Conservation (phyloP, 2,113 vertebrate species). For the Urocolius indicus region DNA sequence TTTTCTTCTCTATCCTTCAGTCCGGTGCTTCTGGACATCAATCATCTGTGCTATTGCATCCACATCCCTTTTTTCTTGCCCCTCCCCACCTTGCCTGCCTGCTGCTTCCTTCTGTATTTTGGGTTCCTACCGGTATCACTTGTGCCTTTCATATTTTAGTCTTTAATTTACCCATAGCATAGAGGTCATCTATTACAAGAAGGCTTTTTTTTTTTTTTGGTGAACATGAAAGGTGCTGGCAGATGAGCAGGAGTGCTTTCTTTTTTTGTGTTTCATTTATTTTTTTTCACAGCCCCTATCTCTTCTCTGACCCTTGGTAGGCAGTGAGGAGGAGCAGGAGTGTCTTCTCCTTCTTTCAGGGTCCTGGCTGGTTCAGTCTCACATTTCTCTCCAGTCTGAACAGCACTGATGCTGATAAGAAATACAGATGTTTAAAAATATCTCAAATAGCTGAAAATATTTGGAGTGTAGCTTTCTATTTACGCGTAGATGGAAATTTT, state of each 20-base stretch:
- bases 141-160: not conserved
- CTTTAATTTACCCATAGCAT: not conserved
- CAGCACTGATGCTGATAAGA: not conserved
- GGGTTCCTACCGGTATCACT: not conserved
- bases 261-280: not conserved
- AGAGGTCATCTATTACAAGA: not conserved
- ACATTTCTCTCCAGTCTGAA: not conserved
- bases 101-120: not conserved
- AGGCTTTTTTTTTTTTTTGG: not conserved
- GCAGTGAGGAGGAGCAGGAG: not conserved
- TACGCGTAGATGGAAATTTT: constrained; percentile 28
- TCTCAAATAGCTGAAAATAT: not conserved
- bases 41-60: not conserved
- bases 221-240: not conserved
- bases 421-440: constrained; percentile 43
- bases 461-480: constrained; percentile 25
- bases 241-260: not conserved
- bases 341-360: not conserved
- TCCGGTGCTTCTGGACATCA: not conserved
- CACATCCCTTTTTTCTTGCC: not conserved
- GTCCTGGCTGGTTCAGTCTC: not conserved
- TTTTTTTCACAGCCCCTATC: not conserved
- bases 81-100: no score
- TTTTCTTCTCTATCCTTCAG: not conserved
- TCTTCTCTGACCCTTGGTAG: not conserved